These are phyloP conservation scores for Poecilus cupreus DNA, from an alignment of 2,888 invertebrate species.

Conservation along the genomic window DNA sequence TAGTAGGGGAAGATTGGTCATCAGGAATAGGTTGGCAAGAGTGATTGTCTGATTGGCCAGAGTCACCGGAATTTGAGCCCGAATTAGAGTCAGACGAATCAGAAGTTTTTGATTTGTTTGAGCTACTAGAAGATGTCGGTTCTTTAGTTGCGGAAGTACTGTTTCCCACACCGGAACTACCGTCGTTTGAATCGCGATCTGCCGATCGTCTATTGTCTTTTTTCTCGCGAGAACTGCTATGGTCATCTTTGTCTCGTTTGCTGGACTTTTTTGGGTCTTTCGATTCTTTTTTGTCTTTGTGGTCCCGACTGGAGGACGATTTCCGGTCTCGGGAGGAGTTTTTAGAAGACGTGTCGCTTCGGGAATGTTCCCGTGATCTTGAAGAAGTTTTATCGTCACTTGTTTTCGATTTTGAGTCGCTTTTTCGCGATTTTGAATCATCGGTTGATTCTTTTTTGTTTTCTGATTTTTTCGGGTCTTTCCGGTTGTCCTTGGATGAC, in stretches of 20 bases:
- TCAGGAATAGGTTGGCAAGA: neutral
- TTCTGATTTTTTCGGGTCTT: too few relatives aligned
- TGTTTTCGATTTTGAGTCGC: slow-evolving; percentile 65
- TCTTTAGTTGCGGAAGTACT: slow-evolving; percentile 67
- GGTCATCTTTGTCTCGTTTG: slow-evolving; percentile 81
- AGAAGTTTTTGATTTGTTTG: slow-evolving; percentile 27
- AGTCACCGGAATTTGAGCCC: slow-evolving; percentile 67
- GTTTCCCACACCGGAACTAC: slow-evolving; percentile 72
- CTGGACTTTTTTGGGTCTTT: slow-evolving; percentile 71
- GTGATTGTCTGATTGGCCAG: slow-evolving; percentile 68
- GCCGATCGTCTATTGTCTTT: slow-evolving; percentile 82
- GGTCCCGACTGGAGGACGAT: slow-evolving; percentile 62
- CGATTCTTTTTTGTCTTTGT: slow-evolving; percentile 65
- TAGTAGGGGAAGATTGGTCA: neutral
- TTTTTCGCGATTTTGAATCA: slow-evolving; percentile 65
- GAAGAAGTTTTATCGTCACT: slow-evolving; percentile 60
- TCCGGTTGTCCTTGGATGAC: too few relatives aligned
- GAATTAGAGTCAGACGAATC: slow-evolving; percentile 62
- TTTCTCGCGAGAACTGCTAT: slow-evolving; percentile 80
- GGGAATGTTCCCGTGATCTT: neutral
- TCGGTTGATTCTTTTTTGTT: too few relatives aligned
- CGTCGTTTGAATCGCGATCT: slow-evolving; percentile 88
- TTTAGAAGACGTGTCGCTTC: neutral
- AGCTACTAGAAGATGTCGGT: neutral
- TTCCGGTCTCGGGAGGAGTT: slow-evolving; percentile 65